Evolutionary conservation across 2,113 vertebrate genomes (phyloP).

Genomic region (Turdus rufiventris): DNA sequence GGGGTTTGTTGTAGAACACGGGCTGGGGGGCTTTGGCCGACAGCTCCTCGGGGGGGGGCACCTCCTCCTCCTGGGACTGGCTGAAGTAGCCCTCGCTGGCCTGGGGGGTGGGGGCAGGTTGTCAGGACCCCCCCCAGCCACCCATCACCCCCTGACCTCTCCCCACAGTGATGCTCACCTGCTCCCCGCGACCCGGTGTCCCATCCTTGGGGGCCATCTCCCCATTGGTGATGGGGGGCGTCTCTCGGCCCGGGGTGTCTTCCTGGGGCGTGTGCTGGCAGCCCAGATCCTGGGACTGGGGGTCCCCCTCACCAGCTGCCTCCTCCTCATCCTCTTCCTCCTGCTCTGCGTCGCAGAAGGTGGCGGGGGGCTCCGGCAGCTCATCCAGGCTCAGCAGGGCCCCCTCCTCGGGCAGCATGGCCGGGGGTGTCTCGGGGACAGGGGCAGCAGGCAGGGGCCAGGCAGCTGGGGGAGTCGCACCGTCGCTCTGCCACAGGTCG

Average conservation of each 20-base stretch:
- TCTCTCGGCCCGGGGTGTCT: slow-evolving; percentile 73
- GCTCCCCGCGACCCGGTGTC: slow-evolving; percentile 77
- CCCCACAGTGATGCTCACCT: background rate
- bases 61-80: slow-evolving; percentile 95
- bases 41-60: slow-evolving; percentile 83
- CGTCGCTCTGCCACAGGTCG: slow-evolving; percentile 84
- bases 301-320: slow-evolving; percentile 17
- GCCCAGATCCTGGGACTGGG: slow-evolving; percentile 78
- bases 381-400: slow-evolving; percentile 91
- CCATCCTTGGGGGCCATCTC: slow-evolving; percentile 89
- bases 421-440: slow-evolving; percentile 33
- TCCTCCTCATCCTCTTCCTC: slow-evolving; percentile 79
- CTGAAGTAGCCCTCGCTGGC: slow-evolving; percentile 96
- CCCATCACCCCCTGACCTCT: background rate
- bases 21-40: slow-evolving; percentile 89
- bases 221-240: slow-evolving; percentile 89
- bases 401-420: slow-evolving; percentile 43
- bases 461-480: background rate
- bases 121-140: background rate
- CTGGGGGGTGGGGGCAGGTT: slow-evolving; percentile 48
- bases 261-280: slow-evolving; percentile 86
- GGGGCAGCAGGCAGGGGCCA: slow-evolving; percentile 62
- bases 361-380: slow-evolving; percentile 81
- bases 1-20: slow-evolving; percentile 93
- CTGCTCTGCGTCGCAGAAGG: slow-evolving; percentile 76